Evolutionary conservation across 2,797 vertebrate genomes (phyloP).

Genomic region (Ceryle rudis): DNA sequence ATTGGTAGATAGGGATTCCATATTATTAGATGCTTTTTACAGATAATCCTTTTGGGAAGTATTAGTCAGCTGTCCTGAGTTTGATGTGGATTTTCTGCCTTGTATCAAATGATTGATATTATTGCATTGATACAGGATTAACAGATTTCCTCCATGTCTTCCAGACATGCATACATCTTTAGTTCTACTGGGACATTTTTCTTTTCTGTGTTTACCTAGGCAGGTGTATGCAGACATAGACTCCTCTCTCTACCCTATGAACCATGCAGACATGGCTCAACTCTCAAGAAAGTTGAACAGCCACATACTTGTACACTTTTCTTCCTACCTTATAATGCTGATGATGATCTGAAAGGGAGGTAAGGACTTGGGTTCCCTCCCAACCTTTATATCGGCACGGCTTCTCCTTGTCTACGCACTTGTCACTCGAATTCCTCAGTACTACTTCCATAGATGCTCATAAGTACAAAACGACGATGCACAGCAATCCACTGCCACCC

Average conservation of each 20-base stretch:
- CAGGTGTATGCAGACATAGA: background rate
- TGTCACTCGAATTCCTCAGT: background rate
- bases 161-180: background rate
- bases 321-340: background rate
- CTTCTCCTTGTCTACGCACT: background rate
- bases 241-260: background rate
- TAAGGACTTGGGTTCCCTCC: background rate
- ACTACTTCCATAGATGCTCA: background rate
- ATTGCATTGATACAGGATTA: background rate
- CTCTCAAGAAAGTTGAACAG: background rate
- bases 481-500: background rate
- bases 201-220: background rate
- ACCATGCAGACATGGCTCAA: accelerated
- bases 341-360: background rate
- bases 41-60: background rate
- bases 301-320: background rate
- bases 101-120: background rate
- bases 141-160: background rate
- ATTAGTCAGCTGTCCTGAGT: background rate
- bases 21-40: background rate
- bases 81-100: background rate
- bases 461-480: background rate
- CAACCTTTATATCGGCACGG: background rate
- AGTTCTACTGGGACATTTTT: background rate
- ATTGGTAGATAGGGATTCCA: background rate